These are phyloP conservation scores for Eupeodes luniger DNA, from an alignment of 2,888 invertebrate genomes.

Conservation along the genomic window DNA sequence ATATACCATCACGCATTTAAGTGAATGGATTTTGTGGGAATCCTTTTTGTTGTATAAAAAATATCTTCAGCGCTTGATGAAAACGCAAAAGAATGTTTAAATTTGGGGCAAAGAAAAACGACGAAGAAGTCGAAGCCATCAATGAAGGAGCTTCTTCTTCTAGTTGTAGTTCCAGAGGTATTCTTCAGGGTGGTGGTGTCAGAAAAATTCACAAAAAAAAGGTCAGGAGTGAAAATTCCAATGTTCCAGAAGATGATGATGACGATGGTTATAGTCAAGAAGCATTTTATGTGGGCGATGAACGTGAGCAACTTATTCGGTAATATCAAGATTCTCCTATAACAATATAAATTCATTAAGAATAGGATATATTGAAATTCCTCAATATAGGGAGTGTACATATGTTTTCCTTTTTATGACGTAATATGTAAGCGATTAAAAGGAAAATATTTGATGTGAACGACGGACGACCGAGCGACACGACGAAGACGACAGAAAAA, in stretches of 20 bases:
- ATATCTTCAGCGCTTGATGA: neutral
- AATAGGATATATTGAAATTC: constrained; percentile 40
- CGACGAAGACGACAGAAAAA: neutral
- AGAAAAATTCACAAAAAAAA: constrained; percentile 36
- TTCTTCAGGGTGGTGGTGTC: constrained; percentile 28
- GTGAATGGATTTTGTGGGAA: neutral
- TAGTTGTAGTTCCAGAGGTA: constrained; percentile 33
- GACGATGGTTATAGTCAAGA: constrained; percentile 32
- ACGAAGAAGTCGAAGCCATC: neutral
- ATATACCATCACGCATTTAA: neutral
- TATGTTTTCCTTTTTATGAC: constrained; percentile 1
- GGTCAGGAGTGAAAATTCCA: constrained; percentile 7
- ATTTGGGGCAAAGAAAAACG: constrained; percentile 48
- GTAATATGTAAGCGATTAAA: neutral
- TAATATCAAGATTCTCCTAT: constrained; percentile 15
- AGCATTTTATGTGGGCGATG: constrained; percentile 67
- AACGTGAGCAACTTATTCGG: constrained; percentile 73
- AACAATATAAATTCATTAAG: constrained; percentile 4
- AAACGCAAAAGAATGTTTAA: constrained; percentile 55
- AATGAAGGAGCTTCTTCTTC: constrained; percentile 31
- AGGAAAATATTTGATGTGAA: neutral
- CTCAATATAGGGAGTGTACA: neutral
- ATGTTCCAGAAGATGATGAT: constrained; percentile 44
- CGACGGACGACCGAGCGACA: no score
- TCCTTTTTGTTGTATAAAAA: neutral